Conservation (phyloP, 2,888 invertebrate genomes). For the Andrena camellia region DNA sequence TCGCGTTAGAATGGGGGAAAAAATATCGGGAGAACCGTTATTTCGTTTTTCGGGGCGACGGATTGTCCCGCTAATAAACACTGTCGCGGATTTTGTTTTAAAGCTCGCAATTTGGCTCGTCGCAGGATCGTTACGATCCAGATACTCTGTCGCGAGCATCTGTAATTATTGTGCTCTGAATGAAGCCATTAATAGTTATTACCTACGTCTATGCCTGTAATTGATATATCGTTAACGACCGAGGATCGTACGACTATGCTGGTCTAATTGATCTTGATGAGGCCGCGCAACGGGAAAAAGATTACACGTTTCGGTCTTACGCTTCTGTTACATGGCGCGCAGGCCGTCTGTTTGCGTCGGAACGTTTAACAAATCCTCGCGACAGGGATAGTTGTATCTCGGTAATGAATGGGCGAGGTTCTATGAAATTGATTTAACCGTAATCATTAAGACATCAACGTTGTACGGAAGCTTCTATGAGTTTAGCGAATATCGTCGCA, state of each 20-base stretch:
- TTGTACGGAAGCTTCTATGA: too few species aligned
- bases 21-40: not conserved
- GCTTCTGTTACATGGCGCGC: slow-evolving; percentile 10
- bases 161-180: slow-evolving; percentile 73
- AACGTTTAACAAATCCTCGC: not conserved
- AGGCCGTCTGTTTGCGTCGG: slow-evolving; percentile 3
- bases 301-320: slow-evolving; percentile 62
- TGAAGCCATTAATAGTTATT: slow-evolving; percentile 77
- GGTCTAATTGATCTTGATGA: slow-evolving; percentile 75
- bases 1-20: not conserved
- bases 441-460: too few species aligned
- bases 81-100: not conserved
- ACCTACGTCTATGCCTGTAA: slow-evolving; percentile 73
- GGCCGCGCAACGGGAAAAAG: slow-evolving; percentile 63
- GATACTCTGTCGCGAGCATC: slow-evolving; percentile 60
- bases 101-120: slow-evolving; percentile 18
- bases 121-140: slow-evolving; percentile 62
- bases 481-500: too few species aligned
- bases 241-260: slow-evolving; percentile 65
- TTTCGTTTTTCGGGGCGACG: not conserved
- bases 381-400: slow-evolving; percentile 11
- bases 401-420: not conserved
- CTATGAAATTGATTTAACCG: too few species aligned
- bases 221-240: slow-evolving; percentile 80
- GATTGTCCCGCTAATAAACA: slow-evolving; percentile 27